A percentile compares a stretch with the other conserved stretches of the same genome.
Conservation (phyloP, 1,140 invertebrate genomes). For the Sitophilus oryzae region DNA sequence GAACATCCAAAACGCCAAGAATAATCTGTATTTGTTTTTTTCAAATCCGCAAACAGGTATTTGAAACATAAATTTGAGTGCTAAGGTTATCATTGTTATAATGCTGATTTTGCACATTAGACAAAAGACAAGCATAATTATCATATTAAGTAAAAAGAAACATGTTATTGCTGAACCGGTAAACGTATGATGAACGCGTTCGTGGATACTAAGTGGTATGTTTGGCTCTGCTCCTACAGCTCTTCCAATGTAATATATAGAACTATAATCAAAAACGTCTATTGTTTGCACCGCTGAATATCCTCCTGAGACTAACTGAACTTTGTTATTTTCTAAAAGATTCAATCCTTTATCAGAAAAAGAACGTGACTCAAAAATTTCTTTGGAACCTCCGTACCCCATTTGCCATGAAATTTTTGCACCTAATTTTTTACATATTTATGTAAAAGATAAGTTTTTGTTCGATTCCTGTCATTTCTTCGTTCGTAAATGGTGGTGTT, state of each 20-base stretch:
- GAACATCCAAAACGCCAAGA: slow-evolving; percentile 1
- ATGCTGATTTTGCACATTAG: too few species aligned
- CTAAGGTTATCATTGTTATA: background rate
- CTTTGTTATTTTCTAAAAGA: background rate
- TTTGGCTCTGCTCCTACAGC: background rate
- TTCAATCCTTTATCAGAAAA: slow-evolving; percentile 4
- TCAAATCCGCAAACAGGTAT: background rate
- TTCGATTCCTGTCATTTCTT: background rate
- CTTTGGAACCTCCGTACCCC: background rate
- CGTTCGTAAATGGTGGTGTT: background rate
- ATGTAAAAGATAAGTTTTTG: background rate
- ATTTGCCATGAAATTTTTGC: too few species aligned
- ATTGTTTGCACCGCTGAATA: background rate
- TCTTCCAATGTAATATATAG: background rate
- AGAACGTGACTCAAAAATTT: background rate
- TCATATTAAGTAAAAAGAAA: too few species aligned
- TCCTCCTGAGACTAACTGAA: background rate
- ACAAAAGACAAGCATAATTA: too few species aligned
- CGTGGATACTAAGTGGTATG: background rate
- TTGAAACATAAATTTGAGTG: background rate
- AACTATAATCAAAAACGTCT: slow-evolving; percentile 1
- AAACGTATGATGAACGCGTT: too few species aligned
- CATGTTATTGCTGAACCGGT: too few species aligned
- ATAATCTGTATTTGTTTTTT: slow-evolving; percentile 3
- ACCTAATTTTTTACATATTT: too few species aligned